A percentile compares a stretch with the other conserved stretches of the same genome.
These are phyloP conservation scores for Anthopleura sola DNA, from an alignment of 64 coral and sea anemone species.

Conservation along the genomic window DNA sequence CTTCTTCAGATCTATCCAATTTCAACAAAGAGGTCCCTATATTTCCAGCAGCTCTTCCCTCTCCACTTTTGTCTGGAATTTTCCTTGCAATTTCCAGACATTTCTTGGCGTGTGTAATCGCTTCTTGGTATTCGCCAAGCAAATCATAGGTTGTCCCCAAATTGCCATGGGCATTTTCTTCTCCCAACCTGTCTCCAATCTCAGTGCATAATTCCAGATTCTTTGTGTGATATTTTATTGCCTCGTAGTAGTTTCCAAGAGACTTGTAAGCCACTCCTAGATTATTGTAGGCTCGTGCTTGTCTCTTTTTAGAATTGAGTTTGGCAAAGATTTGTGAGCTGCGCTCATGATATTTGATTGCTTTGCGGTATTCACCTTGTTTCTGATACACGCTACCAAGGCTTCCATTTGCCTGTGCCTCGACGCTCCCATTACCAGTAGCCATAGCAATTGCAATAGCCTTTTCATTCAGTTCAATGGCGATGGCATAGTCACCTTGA, in stretches of 20 bases:
- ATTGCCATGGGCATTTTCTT: constrained; percentile 10
- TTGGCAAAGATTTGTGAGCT: neutral
- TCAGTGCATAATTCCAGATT: neutral
- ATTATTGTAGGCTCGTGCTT: neutral
- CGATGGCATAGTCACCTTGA: no score
- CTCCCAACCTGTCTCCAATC: neutral
- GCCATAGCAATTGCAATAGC: no score
- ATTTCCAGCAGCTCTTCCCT: neutral
- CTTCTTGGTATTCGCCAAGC: constrained; percentile 5
- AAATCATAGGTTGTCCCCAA: neutral
- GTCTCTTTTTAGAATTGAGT: neutral
- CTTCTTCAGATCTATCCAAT: neutral
- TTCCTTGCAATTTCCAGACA: neutral
- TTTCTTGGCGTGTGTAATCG: neutral
- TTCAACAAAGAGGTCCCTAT: neutral
- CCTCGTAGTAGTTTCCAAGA: neutral
- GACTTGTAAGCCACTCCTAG: neutral
- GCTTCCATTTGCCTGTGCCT: no score
- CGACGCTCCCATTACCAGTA: no score
- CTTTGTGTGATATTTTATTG: neutral
- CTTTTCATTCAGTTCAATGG: no score
- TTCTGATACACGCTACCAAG: no score
- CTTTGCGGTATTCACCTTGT: no score
- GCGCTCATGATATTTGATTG: no score
- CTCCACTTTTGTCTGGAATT: neutral